Percentiles rank a stretch among this genome's conserved stretches.
These are phyloP conservation scores for Catharus fuscescens DNA, from an alignment of 2,113 vertebrate species.

Conservation along the genomic window DNA sequence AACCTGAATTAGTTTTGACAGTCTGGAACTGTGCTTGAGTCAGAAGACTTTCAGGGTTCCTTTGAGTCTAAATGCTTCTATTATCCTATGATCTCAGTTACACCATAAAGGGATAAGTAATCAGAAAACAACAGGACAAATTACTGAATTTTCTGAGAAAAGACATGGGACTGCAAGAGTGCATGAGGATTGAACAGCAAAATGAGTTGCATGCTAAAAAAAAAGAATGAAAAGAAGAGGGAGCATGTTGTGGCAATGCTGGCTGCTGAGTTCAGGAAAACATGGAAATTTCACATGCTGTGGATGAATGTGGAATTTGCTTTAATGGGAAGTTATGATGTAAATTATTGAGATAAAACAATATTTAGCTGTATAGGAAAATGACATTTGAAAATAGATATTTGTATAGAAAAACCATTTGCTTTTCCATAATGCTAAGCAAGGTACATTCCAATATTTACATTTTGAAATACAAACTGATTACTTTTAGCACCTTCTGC, in stretches of 20 bases:
- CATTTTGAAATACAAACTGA: background rate
- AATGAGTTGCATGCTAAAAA: background rate
- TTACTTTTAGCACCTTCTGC: background rate
- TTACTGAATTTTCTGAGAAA: background rate
- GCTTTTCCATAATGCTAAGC: background rate
- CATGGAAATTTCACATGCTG: background rate
- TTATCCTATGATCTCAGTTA: background rate
- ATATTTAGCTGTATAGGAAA: background rate
- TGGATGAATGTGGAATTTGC: background rate
- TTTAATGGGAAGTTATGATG: background rate
- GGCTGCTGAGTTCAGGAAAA: background rate
- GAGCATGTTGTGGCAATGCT: background rate
- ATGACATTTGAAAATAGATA: too few species aligned
- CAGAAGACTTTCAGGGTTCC: background rate
- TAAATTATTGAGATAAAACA: background rate
- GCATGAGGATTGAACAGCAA: background rate
- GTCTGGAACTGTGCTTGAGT: background rate
- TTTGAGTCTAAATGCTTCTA: background rate
- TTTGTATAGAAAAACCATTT: background rate
- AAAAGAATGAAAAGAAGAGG: background rate
- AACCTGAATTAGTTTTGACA: background rate
- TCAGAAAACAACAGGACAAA: background rate
- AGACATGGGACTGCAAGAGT: background rate
- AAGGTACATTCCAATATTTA: background rate
- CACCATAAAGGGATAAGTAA: background rate